Percentiles rank a stretch among this genome's conserved stretches.
Evolutionary conservation across 2,888 invertebrate genomes (phyloP).

Genomic region (Apantesis nais): DNA sequence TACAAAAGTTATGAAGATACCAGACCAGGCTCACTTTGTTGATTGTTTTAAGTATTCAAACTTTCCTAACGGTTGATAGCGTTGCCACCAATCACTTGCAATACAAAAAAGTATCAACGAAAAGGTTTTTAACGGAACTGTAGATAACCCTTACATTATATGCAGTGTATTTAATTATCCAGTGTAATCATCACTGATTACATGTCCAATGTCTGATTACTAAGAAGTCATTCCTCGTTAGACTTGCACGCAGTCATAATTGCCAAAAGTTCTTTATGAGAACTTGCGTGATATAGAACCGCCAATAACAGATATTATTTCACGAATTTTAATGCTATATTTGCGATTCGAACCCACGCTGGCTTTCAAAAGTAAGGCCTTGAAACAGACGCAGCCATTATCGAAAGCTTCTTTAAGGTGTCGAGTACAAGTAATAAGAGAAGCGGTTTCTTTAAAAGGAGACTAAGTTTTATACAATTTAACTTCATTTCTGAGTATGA

Average conservation of each 20-base stretch:
- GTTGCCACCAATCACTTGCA: neutral
- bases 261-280: neutral
- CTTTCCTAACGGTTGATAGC: neutral
- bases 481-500: no score
- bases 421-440: slow-evolving; percentile 16
- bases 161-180: neutral
- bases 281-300: slow-evolving; percentile 4
- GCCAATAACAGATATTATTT: slow-evolving; percentile 12
- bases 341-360: slow-evolving; percentile 36
- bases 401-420: slow-evolving; percentile 30
- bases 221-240: neutral
- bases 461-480: neutral
- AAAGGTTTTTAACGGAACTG: neutral
- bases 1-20: no score
- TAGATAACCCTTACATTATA: neutral
- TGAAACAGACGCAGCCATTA: slow-evolving; percentile 40
- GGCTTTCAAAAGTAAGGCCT: slow-evolving; percentile 35
- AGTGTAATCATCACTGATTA: neutral
- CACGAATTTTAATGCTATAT: slow-evolving; percentile 10
- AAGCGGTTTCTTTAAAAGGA: slow-evolving; percentile 13
- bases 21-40: no score
- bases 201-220: neutral
- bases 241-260: neutral
- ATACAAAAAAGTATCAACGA: neutral
- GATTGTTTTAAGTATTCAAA: no score